Conservation (phyloP, 2,797 vertebrate genomes). For the Sebastes baramenuke region DNA sequence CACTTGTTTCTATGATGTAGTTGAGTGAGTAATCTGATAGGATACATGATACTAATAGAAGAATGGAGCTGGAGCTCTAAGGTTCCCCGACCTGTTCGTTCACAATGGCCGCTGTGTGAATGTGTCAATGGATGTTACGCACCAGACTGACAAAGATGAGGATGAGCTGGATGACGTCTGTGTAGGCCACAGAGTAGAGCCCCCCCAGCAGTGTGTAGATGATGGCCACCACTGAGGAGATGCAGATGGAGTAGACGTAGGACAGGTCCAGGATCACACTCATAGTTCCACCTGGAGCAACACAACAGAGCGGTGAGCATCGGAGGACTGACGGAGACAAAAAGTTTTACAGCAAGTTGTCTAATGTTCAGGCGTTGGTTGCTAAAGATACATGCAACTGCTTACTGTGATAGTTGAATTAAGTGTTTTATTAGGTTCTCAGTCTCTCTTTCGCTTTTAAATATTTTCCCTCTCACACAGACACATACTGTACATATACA, state of each 20-base stretch:
- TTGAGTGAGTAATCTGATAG: neutral
- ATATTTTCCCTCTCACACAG: constrained; percentile 37
- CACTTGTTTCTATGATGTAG: neutral
- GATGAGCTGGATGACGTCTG: constrained; percentile 85
- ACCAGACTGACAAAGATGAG: constrained; percentile 86
- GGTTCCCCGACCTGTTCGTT: neutral
- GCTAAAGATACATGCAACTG: constrained; percentile 58
- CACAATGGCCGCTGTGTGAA: neutral
- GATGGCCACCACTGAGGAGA: constrained; percentile 84
- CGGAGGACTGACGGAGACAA: neutral
- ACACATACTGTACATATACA: constrained; percentile 38
- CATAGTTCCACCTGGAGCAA: constrained; percentile 85
- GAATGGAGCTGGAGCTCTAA: neutral
- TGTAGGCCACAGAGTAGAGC: constrained; percentile 84
- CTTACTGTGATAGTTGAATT: constrained; percentile 6
- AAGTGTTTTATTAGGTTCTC: constrained; percentile 32
- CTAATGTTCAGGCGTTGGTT: neutral
- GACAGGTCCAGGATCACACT: constrained; percentile 84
- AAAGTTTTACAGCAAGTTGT: neutral
- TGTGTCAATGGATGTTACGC: constrained; percentile 38
- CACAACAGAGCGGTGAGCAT: constrained; percentile 39
- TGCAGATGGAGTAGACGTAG: constrained; percentile 80
- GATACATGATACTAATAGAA: neutral
- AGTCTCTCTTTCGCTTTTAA: constrained; percentile 20
- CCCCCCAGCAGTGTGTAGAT: constrained; percentile 87